Conservation (phyloP, 1,140 invertebrate genomes). For the Aradophagus sp. region DNA sequence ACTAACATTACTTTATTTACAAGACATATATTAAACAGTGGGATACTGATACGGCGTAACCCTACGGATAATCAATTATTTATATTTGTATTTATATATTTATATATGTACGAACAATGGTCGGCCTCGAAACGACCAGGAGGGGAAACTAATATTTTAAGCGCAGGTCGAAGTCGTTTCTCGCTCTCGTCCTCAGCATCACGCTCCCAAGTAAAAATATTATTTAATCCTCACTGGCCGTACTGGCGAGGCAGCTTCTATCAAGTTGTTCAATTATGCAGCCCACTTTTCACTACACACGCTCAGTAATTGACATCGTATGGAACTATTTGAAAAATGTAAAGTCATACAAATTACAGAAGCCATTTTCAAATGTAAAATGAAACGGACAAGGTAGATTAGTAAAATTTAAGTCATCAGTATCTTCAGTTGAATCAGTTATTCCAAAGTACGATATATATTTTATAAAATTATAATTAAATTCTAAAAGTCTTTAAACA, state of each 20-base stretch:
- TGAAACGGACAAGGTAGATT: no score
- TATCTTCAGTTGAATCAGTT: no score
- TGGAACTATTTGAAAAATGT: no score
- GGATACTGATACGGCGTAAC: conserved; percentile 61
- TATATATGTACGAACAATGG: conserved; percentile 54
- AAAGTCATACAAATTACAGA: no score
- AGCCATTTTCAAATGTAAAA: no score
- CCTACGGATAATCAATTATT: conserved; percentile 50
- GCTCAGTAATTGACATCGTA: no score
- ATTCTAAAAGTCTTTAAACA: no score
- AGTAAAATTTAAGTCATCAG: no score
- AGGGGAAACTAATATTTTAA: conserved; percentile 74
- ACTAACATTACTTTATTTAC: conserved; percentile 67
- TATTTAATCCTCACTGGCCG: conserved; percentile 74
- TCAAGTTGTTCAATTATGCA: conserved; percentile 28
- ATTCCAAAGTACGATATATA: no score
- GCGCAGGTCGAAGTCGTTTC: conserved; percentile 19
- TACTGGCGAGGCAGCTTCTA: conserved; percentile 46
- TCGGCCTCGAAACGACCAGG: conserved; percentile 64
- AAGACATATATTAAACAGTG: conserved; percentile 64
- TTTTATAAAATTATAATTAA: no score
- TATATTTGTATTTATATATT: no score
- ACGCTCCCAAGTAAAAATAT: conserved; percentile 66
- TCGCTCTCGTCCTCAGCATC: no score
- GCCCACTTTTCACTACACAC: conserved; percentile 40